phyloP scores from a whole-genome alignment of 2,113 vertebrate genomes.

The Passer montanus region DNA sequence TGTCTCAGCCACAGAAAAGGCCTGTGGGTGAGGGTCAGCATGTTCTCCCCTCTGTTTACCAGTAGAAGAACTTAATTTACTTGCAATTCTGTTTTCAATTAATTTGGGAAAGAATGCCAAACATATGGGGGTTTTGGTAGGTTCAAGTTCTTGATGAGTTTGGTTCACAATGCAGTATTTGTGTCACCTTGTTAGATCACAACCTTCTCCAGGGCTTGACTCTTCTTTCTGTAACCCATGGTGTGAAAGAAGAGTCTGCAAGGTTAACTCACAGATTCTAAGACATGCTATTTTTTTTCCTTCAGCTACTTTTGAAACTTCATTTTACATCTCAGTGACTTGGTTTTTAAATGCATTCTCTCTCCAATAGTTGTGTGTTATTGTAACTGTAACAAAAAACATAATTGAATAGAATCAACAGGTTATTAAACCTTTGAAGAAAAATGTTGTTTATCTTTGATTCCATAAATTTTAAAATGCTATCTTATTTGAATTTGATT shows the following conservation, averaged over 20 bases:
- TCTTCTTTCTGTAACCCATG: background rate
- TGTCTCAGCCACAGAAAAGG: background rate
- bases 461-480: slow-evolving; percentile 5
- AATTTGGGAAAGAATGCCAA: background rate
- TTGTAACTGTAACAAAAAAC: slow-evolving; percentile 27
- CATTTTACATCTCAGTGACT: slow-evolving; percentile 31
- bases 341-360: slow-evolving; percentile 16
- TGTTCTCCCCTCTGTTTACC: background rate
- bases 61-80: background rate
- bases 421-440: slow-evolving; percentile 40
- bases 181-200: background rate
- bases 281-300: slow-evolving; percentile 5
- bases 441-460: background rate
- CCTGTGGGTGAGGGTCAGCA: background rate
- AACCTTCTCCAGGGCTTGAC: background rate
- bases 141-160: background rate
- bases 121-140: background rate
- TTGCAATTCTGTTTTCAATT: background rate
- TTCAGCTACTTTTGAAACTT: slow-evolving; percentile 42
- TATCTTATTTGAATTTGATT: slow-evolving; percentile 43
- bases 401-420: slow-evolving; percentile 23
- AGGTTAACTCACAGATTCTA: background rate
- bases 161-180: background rate
- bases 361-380: background rate
- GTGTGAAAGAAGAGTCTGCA: slow-evolving; percentile 23